These are phyloP conservation scores for Aporophyla nigra DNA, from an alignment of 2,888 invertebrate species.

Conservation along the genomic window DNA sequence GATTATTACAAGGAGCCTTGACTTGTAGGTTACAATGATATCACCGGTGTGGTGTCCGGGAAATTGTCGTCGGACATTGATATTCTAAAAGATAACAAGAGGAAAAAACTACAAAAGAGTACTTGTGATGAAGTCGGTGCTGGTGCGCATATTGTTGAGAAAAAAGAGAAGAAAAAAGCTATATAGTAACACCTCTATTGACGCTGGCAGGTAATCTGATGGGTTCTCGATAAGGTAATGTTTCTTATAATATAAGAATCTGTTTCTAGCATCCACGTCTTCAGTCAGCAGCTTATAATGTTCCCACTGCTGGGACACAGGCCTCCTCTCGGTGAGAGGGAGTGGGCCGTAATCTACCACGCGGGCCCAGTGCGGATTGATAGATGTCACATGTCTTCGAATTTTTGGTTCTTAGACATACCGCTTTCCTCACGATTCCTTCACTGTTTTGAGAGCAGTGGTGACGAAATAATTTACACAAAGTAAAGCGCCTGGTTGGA, in stretches of 20 bases:
- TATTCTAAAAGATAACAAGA: slow-evolving; percentile 48
- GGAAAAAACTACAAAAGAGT: slow-evolving; percentile 51
- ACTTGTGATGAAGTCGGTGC: slow-evolving; percentile 17
- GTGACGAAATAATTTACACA: too few species aligned
- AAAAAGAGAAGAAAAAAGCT: slow-evolving; percentile 38
- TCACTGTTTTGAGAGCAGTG: too few species aligned
- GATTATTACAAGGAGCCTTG: slow-evolving; percentile 70
- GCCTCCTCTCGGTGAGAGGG: too few species aligned
- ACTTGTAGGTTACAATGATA: slow-evolving; percentile 75
- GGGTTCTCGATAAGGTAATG: slow-evolving; percentile 6
- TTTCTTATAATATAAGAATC: not conserved
- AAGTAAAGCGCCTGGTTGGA: too few species aligned
- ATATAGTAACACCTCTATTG: slow-evolving; percentile 24
- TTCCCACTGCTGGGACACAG: too few species aligned
- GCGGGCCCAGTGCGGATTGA: too few species aligned
- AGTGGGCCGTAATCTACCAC: too few species aligned
- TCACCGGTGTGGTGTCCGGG: slow-evolving; percentile 72
- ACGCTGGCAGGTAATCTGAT: slow-evolving; percentile 2
- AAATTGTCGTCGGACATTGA: slow-evolving; percentile 69
- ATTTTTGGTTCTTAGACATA: too few species aligned
- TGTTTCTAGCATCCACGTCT: not conserved
- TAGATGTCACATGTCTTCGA: too few species aligned
- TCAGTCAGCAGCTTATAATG: too few species aligned
- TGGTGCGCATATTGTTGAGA: not conserved
- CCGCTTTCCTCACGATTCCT: too few species aligned